Base-by-base conservation (phyloP, 2,113 vertebrate genomes). In the Lepisosteus oculatus region DNA sequence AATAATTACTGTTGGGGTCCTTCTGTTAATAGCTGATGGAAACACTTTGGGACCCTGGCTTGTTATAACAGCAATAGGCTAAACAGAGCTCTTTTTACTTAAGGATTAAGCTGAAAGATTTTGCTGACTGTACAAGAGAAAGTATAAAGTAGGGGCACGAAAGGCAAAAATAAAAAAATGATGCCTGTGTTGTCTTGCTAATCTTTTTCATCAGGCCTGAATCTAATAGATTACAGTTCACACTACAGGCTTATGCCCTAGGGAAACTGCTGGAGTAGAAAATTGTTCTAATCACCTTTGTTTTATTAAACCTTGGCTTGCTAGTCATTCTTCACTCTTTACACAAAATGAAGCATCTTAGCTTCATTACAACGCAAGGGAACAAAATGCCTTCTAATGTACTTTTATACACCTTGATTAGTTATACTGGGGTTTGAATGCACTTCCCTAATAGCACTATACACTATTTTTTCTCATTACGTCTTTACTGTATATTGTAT, bases 131-230 rank as follows among this genome's bases (percentile, higher is more conserved):
- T 65, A 72, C 67, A 74, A 79, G 71, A 73, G 74, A 73, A 70
- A 70, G n/a, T 76, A 73, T n/a, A 15, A 64, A 15, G 61, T 41
- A 65, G 62, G 69, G 72, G 77, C 67, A 5, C 67, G 85, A 85
- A 83, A 85, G 84, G 70, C 67, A 86, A 81, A 76, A 72, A 74
- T 8, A 65, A 64, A 68, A 70, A 63, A 67, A 74, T 69, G 76
- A 76, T 72, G 62, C 74, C 71, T 43, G 72, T 72, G 75, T 85
- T 86, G 76, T 87, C 70, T 51, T 64, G 78, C 71, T 86, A 86
- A 88, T 87, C 85, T 87, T 76, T 81, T 83, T 74, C 75, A 87
- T 88, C 83, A 78, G 79, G 76, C 70, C 77, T 84, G 82, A 84
- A 85, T 82, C 85, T 79, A 80, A 66, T n/a, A 76, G 83, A 86